A percentile compares a stretch with the other conserved stretches of the same genome.
These are phyloP conservation scores for Sinopyrophorus schimmeli DNA, from an alignment of 2,888 invertebrate genomes.

Conservation along the genomic window DNA sequence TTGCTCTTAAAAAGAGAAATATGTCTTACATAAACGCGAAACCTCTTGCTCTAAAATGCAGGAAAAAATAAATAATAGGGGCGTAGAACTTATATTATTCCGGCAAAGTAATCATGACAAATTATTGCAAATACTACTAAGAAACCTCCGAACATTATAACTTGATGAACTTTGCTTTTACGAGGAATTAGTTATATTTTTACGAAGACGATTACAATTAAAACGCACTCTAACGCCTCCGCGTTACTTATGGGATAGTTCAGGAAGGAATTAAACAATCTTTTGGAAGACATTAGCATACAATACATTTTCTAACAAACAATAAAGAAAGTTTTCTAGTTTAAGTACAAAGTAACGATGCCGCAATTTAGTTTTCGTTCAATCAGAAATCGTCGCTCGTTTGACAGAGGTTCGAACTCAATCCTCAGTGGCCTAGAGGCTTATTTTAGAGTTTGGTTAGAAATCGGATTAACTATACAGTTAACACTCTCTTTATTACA, in stretches of 20 bases:
- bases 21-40: slow-evolving; percentile 32
- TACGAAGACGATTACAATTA: too few relatives aligned
- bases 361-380: slow-evolving; percentile 39
- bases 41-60: slow-evolving; percentile 30
- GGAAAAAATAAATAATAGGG: slow-evolving; percentile 28
- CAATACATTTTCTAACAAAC: too few relatives aligned
- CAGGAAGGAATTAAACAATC: too few relatives aligned
- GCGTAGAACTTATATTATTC: slow-evolving; percentile 28
- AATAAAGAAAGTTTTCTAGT: slow-evolving; percentile 33
- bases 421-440: slow-evolving; percentile 35
- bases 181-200: too few relatives aligned
- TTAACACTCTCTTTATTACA: slow-evolving; percentile 38
- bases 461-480: slow-evolving; percentile 36
- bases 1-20: slow-evolving; percentile 33
- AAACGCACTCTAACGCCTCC: too few relatives aligned
- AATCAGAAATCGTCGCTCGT: slow-evolving; percentile 37
- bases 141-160: slow-evolving; percentile 12
- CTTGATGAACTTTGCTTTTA: too few relatives aligned
- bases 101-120: slow-evolving; percentile 23
- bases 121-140: slow-evolving; percentile 20
- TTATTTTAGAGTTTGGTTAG: slow-evolving; percentile 30
- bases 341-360: slow-evolving; percentile 33
- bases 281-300: too few relatives aligned
- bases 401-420: slow-evolving; percentile 36
- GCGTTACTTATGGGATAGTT: too few relatives aligned